A percentile compares a stretch with the other conserved stretches of the same genome.
Conservation (phyloP, 2,113 vertebrate species). For the Ammospiza nelsoni region DNA sequence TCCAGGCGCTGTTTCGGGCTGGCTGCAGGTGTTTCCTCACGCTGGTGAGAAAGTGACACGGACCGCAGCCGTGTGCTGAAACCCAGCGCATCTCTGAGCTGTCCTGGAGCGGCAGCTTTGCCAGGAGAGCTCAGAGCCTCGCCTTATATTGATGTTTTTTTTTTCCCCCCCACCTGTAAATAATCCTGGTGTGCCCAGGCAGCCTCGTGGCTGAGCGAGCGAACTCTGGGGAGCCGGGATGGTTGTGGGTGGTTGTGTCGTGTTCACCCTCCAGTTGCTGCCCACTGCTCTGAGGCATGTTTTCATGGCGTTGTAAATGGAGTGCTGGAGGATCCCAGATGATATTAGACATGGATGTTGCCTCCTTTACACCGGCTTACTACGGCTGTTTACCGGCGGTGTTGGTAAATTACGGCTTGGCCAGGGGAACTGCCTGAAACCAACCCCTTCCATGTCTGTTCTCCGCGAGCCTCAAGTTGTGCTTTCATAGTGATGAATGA, state of each 20-base stretch:
- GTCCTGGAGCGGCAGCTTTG: accelerated
- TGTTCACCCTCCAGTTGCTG: accelerated
- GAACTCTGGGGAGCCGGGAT: not conserved
- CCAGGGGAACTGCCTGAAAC: not conserved
- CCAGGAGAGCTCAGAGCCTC: not conserved
- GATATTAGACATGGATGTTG: not conserved
- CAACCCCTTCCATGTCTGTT: not conserved
- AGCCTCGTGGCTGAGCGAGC: accelerated
- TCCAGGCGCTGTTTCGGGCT: not conserved
- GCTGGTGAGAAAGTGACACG: not conserved
- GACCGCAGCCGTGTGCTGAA: not conserved
- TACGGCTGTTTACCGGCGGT: not conserved
- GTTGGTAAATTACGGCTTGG: not conserved
- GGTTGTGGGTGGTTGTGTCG: accelerated
- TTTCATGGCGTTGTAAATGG: not conserved
- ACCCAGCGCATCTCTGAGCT: accelerated
- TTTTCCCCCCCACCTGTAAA: too few relatives aligned
- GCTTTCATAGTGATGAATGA: not conserved
- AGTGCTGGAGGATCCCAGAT: not conserved
- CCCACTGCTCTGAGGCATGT: not conserved
- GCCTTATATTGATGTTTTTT: accelerated
- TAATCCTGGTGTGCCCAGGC: not conserved
- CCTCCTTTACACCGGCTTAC: not conserved
- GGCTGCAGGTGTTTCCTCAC: not conserved
- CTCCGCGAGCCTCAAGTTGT: not conserved